A percentile compares a stretch with the other conserved stretches of the same genome.
Conservation (phyloP, 2,797 vertebrate genomes). For the Hoplostethus mediterraneus region DNA sequence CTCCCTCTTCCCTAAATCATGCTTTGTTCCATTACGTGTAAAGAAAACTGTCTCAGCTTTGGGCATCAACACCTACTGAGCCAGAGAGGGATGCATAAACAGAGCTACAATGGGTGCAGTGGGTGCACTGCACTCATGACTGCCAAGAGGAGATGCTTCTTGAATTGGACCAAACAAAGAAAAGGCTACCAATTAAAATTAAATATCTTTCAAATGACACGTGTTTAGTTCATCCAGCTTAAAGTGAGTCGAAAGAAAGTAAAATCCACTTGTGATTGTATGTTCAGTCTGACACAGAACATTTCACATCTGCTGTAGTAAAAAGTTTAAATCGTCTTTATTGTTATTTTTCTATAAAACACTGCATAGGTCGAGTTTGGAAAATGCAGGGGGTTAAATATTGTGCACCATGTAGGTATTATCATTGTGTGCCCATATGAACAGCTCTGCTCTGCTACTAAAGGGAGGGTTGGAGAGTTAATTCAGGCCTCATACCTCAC, state of each 20-base stretch:
- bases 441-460: constrained; percentile 46
- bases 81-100: constrained; percentile 40
- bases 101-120: constrained; percentile 1
- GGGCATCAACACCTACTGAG: constrained; percentile 62
- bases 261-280: background rate
- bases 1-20: constrained; percentile 80
- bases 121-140: constrained; percentile 9
- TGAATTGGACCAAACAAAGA: constrained; percentile 17
- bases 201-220: constrained; percentile 2
- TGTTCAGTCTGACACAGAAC: background rate
- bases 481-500: background rate
- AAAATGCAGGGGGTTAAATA: constrained; percentile 62
- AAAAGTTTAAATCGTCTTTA: background rate
- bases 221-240: background rate
- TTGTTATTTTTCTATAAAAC: background rate
- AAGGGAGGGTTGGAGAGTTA: constrained; percentile 3
- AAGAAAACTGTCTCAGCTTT: constrained; percentile 72
- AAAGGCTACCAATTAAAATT: constrained; percentile 20
- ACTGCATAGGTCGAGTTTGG: constrained; percentile 18
- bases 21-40: constrained; percentile 78
- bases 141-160: constrained; percentile 9
- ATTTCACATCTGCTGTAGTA: background rate
- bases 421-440: constrained; percentile 63
- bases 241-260: background rate
- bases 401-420: constrained; percentile 59